A percentile compares a stretch with the other conserved stretches of the same genome.
Evolutionary conservation across 1,140 invertebrate species (phyloP).

Genomic region (Drosophila grimshawi): DNA sequence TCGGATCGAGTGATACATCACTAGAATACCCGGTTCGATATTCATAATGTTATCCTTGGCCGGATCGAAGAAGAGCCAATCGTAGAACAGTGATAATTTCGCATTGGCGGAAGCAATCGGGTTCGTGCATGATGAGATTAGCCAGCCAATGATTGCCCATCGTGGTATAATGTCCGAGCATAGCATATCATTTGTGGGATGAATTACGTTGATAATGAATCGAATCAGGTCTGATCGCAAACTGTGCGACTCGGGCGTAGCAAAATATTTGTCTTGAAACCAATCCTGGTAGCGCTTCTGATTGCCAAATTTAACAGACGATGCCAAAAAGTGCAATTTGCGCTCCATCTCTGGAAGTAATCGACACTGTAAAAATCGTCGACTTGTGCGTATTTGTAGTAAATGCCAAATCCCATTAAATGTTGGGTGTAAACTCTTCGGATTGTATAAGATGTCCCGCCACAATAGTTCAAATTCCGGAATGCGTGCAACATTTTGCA

Average conservation of each 20-base stretch:
- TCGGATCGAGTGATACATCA: conserved; percentile 98
- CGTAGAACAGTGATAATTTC: conserved; percentile 98
- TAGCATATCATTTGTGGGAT: conserved; percentile 98
- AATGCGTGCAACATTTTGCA: conserved; percentile 98
- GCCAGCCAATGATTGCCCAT: conserved; percentile 99
- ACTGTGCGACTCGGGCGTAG: conserved; percentile 98
- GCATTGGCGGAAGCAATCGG: conserved; percentile 97
- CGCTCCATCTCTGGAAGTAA: conserved; percentile 99
- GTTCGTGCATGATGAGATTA: conserved; percentile 97
- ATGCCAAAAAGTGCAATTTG: conserved; percentile 96
- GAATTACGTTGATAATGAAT: conserved; percentile 98
- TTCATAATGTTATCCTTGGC: conserved; percentile 99
- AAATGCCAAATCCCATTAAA: conserved; percentile 95
- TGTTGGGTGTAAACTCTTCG: conserved; percentile 92
- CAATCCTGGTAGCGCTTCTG: conserved; percentile 99
- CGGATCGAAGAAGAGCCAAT: conserved; percentile 98
- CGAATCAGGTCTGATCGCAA: conserved; percentile 97
- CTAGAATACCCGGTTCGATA: conserved; percentile 98
- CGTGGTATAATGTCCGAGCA: conserved; percentile 99
- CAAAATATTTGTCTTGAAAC: conserved; percentile 98
- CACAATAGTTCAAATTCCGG: conserved; percentile 97
- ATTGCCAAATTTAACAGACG: conserved; percentile 97
- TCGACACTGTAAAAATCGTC: conserved; percentile 95
- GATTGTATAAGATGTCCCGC: conserved; percentile 95
- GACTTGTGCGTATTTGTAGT: conserved; percentile 94